Base-by-base conservation (phyloP, 2,888 invertebrate genomes). In the Drosophila borborema region DNA sequence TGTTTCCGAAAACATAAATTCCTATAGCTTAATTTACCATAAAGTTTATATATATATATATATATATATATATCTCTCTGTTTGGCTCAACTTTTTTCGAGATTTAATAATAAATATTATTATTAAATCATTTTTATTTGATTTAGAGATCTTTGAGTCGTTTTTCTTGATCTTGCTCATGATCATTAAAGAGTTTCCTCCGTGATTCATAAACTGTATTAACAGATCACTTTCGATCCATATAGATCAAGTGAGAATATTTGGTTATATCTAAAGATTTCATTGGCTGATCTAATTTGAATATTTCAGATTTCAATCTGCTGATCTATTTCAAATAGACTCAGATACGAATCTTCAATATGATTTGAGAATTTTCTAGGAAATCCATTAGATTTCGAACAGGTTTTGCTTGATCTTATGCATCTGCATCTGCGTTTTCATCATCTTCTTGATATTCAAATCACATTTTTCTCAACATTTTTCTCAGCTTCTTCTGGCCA, bases 401-500 rank as follows among this genome's bases (percentile, higher is more conserved):
- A 68, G 68, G 40, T 69, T 69, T 23, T 48, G 23, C 10, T 1
- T 34, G 16, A 23, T 8, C 18, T 18, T 18, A 3, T 40, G n/a
- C n/a, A n/a, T n/a, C n/a, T 40, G 16, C 3, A 7, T n/a, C 40
- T 16, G 16, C n/a, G 7, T n/a, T 14, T 40, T 40, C 40, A 40
- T 40, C 12, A 18, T 14, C 40, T 7, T 45, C 41, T 49, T 55
- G 23, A 45, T 69, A 48, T 71, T 69, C 49, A 69, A 69, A 69
- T 53, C 49, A 64, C 71, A 71, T 45, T 41, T 56, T 56, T 36
- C 66, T 46, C 46, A 63, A 20, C 70, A 71, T 43, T 40, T 55
- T 56, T 38, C 67, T 48, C 40, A 64, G 20, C 71, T 64, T 46
- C 43, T 71, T 36, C 49, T 12, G 40, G 56, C 72, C 71, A 71